A percentile compares a stretch with the other conserved stretches of the same genome.
phyloP scores from a whole-genome alignment of 2,888 invertebrate genomes.

The Leptarthrus brevirostris region DNA sequence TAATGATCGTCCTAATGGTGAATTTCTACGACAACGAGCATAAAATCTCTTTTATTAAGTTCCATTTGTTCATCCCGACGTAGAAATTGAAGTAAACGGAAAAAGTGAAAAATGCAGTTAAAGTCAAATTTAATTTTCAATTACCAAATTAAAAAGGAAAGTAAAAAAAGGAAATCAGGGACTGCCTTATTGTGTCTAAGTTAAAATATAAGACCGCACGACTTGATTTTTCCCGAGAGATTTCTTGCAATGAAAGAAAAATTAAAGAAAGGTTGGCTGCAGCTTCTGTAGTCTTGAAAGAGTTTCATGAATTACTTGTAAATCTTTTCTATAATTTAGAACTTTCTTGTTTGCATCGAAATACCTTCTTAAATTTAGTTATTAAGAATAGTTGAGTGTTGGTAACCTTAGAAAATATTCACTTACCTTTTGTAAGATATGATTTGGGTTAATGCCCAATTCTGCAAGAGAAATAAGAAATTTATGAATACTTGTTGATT shows the following conservation, averaged over 20 bases:
- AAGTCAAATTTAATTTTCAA: constrained; percentile 41
- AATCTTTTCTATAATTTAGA: constrained; percentile 21
- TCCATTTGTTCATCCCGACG: not conserved
- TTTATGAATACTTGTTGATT: not conserved
- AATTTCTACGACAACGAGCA: constrained; percentile 1
- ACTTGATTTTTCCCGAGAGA: not conserved
- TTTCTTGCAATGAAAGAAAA: not conserved
- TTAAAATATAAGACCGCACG: constrained; percentile 2
- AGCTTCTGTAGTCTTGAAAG: not conserved
- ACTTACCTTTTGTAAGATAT: constrained; percentile 73
- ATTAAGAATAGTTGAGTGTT: constrained; percentile 6
- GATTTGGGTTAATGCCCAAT: constrained; percentile 77
- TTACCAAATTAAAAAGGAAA: constrained; percentile 37
- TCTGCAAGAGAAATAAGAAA: constrained; percentile 63
- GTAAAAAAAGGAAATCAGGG: not conserved
- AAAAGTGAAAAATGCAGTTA: constrained; percentile 25
- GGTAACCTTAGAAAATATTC: not conserved
- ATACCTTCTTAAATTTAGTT: constrained; percentile 1
- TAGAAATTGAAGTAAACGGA: not conserved
- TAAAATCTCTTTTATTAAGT: constrained; percentile 15
- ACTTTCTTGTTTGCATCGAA: not conserved
- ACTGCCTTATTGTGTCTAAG: constrained; percentile 25
- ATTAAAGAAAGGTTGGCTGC: not conserved
- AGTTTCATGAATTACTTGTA: constrained; percentile 13
- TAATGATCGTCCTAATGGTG: constrained; percentile 28